Base-by-base conservation (phyloP, 1,140 invertebrate species). In the Sminthurinus signatus region DNA sequence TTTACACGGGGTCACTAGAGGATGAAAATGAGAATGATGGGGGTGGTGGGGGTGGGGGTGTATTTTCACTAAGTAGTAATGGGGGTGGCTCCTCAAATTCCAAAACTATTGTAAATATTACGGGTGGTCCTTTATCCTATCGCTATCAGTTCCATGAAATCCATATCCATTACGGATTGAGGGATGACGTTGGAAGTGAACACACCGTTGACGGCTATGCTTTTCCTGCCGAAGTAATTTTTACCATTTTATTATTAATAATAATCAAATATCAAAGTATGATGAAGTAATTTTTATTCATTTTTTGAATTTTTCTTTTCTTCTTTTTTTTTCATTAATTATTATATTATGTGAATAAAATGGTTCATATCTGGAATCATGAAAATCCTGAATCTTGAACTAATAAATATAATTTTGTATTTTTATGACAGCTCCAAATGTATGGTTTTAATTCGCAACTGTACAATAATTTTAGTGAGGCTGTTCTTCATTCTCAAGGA, bases 381-480 rank as follows among this genome's bases (percentile, higher is more conserved):
- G n/a, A n/a, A n/a, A n/a, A n/a, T n/a, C n/a, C n/a, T n/a, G n/a
- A n/a, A n/a, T n/a, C n/a, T n/a, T n/a, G n/a, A 44, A 43, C 56
- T 59, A 59, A 17, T 19, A 17, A 56, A 21, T 4, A 48, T n/a
- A 23, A 5, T 23, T 48, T 48, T 25, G 27, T 10, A 2, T 52
- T 29, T 8, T 28, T 27, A 27, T 84, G 59, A 50, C 82, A 96
- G 93, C 88, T 96, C 72, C 93, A 97, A 79, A 80, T 97, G 39
- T 92, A 94, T 72, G 94, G 93, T 2, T 98, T 91, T 80, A 97
- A 97, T 76, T 88, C 91, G 64, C 91, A 97, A 76, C 80, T 98
- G n/a, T 97, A 96, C 79, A 88, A 89, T 74, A 96, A 96, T 77
- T 93, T 96, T 85, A 88, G 90, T 29, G 90, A 96, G 79, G 94